These are phyloP conservation scores for Mellilla xanthometata DNA, from an alignment of 2,888 invertebrate species.

Conservation along the genomic window DNA sequence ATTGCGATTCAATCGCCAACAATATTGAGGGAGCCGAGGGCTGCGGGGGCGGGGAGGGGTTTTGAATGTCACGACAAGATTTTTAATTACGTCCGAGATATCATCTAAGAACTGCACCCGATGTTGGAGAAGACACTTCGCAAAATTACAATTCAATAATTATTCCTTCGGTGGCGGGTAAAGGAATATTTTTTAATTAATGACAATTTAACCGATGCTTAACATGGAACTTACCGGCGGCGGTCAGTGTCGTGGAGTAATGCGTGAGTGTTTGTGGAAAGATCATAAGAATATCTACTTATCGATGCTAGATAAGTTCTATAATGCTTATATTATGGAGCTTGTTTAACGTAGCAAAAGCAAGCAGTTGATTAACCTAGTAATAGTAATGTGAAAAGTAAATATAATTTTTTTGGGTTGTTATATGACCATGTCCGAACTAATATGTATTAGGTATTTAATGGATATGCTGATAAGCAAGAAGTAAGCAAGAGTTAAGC, in stretches of 20 bases:
- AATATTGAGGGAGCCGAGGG: constrained; percentile 75
- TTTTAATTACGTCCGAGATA: constrained; percentile 81
- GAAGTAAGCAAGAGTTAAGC: too few relatives aligned
- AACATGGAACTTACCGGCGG: constrained; percentile 42
- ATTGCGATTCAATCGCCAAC: constrained; percentile 81
- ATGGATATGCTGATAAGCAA: too few relatives aligned
- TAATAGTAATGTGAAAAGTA: too few relatives aligned
- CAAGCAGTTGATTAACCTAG: too few relatives aligned
- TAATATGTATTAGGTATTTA: too few relatives aligned
- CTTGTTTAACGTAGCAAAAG: too few relatives aligned
- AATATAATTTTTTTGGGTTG: too few relatives aligned
- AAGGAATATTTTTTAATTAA: constrained; percentile 53
- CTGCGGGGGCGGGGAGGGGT: constrained; percentile 75
- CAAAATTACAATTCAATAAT: constrained; percentile 78
- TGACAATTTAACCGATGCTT: constrained; percentile 55
- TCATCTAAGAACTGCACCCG: constrained; percentile 75
- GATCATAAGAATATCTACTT: too few relatives aligned
- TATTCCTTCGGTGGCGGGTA: constrained; percentile 44
- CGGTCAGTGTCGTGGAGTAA: constrained; percentile 17
- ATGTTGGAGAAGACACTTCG: constrained; percentile 69
- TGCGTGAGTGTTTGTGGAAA: not conserved
- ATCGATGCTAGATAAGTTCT: too few relatives aligned
- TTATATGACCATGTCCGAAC: too few relatives aligned
- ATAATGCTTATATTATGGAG: too few relatives aligned
- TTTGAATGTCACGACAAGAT: constrained; percentile 83